Base-by-base conservation (phyloP, 2,113 vertebrate species). In the Microtus oregoni region DNA sequence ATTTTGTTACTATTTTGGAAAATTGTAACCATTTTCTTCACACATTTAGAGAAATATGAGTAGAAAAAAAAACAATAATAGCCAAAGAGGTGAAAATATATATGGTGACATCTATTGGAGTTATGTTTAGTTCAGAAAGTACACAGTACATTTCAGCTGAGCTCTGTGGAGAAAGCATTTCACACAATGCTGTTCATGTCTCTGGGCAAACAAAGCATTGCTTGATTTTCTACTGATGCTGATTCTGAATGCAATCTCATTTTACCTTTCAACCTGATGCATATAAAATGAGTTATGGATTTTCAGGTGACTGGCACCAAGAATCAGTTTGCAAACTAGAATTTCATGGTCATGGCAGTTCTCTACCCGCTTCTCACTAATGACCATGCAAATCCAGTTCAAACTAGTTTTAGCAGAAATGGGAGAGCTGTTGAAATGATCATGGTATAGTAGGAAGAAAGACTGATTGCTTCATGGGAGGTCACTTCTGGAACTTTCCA, bases 91-190 rank as follows among this genome's bases (percentile, higher is more conserved):
- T 65, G 32, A 75, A 94, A 89, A 90, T 72, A 67, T 26, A 92
- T 26, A 38, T 9, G 41, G n/a, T 86, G 67, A 77, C 28, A 92
- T 82, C 76, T 63, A 14, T 30, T 90, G 32, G 22, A 92, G 30
- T 73, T 94, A 92, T 94, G 92, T 94, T 86, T 58, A 78, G 75
- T 87, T 94, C 55, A 63, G 85, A 15, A 79, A 92, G 63, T 35
- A 35, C 17, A 47, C 75, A 24, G 82, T 85, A 75, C 50, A 92
- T 72, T 90, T 93, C 75, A 90, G 73, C 58, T 92, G 38, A 35
- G 52, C 32, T 91, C 30, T 38, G 8, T 67, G 67, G 58, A 72
- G 82, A 92, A 91, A 94, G 35, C 13, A 77, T 68, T 96, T 79
- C 85, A 96, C 83, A 61, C 44, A 76, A 65, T 92, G 73, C 90